Evolutionary conservation across 2,113 vertebrate species (phyloP).

Genomic region (Hippocampus barbouri): DNA sequence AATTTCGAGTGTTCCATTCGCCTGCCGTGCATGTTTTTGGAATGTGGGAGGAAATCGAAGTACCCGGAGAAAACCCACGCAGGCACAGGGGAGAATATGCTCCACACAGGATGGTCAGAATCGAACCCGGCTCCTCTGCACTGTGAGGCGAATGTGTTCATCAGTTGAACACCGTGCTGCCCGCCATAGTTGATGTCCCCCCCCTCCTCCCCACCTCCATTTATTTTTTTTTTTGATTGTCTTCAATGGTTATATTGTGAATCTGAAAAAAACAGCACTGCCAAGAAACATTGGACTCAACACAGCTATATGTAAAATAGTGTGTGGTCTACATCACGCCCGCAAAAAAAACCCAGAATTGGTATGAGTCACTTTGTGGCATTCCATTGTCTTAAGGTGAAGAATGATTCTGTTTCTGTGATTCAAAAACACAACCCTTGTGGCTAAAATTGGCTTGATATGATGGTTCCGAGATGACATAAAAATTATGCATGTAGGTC

Average conservation of each 20-base stretch:
- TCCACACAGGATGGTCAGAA: too few species aligned
- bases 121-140: too few species aligned
- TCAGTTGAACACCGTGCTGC: too few species aligned
- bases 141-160: too few species aligned
- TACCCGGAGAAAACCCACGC: too few species aligned
- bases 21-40: too few species aligned
- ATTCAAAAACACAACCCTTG: background rate
- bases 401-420: conserved; percentile 3
- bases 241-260: background rate
- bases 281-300: background rate
- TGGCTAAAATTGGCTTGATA: background rate
- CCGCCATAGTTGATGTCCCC: too few species aligned
- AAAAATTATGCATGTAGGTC: conserved; percentile 50
- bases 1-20: too few species aligned
- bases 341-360: background rate
- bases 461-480: background rate
- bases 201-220: too few species aligned
- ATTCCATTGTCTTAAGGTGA: background rate
- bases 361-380: conserved; percentile 8
- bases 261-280: background rate
- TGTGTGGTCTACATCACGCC: background rate
- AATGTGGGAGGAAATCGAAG: too few species aligned
- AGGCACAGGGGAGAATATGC: too few species aligned
- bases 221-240: background rate
- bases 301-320: background rate